Conservation (phyloP, 2,888 invertebrate genomes). For the Drosophila subquinaria region DNA sequence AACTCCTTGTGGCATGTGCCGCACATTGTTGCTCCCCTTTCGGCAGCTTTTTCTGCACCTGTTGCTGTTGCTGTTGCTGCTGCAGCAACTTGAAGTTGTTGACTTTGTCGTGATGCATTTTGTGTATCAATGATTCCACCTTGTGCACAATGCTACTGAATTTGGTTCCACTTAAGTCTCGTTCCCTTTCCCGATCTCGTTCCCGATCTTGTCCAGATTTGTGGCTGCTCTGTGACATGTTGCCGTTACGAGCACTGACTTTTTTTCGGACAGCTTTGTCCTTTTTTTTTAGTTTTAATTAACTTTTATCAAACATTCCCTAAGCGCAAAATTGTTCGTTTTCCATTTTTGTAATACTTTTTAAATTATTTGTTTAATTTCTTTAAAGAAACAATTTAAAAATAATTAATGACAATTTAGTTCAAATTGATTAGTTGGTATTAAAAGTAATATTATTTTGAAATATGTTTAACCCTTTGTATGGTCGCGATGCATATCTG, state of each 20-base stretch:
- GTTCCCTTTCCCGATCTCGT: background rate
- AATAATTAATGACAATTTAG: no score
- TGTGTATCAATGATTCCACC: conserved; percentile 82
- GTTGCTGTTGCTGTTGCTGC: conserved; percentile 50
- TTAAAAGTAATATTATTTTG: no score
- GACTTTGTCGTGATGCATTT: conserved; percentile 82
- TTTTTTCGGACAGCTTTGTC: background rate
- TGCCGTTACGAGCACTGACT: conserved; percentile 14
- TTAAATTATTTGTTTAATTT: background rate
- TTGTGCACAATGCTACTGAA: conserved; percentile 84
- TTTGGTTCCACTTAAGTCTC: conserved; percentile 53
- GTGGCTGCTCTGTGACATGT: conserved; percentile 83
- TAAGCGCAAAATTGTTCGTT: background rate
- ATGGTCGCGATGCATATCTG: no score
- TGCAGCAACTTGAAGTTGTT: conserved; percentile 71
- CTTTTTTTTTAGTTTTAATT: background rate
- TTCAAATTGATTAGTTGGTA: no score
- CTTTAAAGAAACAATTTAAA: background rate
- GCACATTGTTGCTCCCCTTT: conserved; percentile 11
- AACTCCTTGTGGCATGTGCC: conserved; percentile 24
- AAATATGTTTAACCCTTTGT: no score
- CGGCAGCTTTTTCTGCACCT: conserved; percentile 85
- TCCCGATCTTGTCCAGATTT: conserved; percentile 51
- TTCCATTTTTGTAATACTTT: background rate
- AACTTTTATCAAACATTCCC: background rate